Percentiles rank a stretch among this genome's conserved stretches.
Conservation (phyloP, 2,888 invertebrate genomes). For the Dryadula phaetusa region DNA sequence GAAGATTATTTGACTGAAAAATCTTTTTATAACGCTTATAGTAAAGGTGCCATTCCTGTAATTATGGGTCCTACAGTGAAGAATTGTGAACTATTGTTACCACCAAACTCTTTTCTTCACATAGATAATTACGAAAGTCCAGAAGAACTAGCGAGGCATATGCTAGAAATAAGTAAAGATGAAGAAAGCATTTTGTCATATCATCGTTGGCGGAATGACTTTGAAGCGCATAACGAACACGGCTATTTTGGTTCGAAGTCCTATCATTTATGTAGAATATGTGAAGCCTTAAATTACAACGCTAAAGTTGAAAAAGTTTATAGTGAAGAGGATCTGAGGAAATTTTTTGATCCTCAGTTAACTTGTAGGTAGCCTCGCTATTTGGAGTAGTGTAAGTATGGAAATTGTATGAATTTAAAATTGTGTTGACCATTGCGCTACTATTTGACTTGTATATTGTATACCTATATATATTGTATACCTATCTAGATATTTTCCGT, state of each 20-base stretch:
- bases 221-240: conserved; percentile 86
- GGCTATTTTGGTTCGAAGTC: conserved; percentile 86
- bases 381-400: too few species aligned
- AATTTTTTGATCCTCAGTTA: conserved; percentile 54
- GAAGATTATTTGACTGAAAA: conserved; percentile 89
- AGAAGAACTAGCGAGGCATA: conserved; percentile 77
- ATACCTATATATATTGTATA: too few species aligned
- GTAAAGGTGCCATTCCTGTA: conserved; percentile 86
- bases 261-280: conserved; percentile 86
- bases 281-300: conserved; percentile 88
- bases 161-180: conserved; percentile 72
- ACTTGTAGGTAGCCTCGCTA: conserved; percentile 34
- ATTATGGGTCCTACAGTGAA: conserved; percentile 85
- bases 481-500: too few species aligned
- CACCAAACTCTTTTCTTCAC: conserved; percentile 86
- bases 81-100: conserved; percentile 81
- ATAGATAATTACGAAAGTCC: conserved; percentile 81
- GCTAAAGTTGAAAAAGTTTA: conserved; percentile 57
- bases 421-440: too few species aligned
- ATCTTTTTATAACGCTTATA: conserved; percentile 86
- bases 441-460: too few species aligned
- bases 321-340: conserved; percentile 49
- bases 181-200: conserved; percentile 67
- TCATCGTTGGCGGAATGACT: conserved; percentile 85
- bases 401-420: too few species aligned